These are phyloP conservation scores for Vulpes vulpes DNA, from an alignment of 2,113 vertebrate genomes.

Conservation along the genomic window DNA sequence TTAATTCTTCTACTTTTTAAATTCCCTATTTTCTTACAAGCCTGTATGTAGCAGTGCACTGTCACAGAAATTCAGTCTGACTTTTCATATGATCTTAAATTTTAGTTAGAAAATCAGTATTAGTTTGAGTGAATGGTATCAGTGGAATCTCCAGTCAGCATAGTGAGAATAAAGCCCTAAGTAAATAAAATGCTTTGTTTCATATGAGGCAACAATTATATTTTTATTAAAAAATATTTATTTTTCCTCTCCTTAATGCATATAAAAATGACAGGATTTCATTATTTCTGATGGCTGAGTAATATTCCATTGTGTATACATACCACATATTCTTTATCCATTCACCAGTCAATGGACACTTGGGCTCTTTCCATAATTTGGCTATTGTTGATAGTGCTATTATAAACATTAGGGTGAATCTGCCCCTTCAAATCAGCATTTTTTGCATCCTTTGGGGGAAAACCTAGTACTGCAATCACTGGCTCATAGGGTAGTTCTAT, in stretches of 20 bases:
- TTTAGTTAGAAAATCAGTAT: conserved; percentile 31
- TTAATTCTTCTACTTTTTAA: not conserved
- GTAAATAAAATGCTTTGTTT: conserved; percentile 17
- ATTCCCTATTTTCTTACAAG: not conserved
- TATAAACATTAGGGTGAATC: not conserved
- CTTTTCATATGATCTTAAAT: not conserved
- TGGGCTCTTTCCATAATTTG: not conserved
- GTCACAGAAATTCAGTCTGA: conserved; percentile 17
- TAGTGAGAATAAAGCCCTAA: not conserved
- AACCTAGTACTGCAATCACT: not conserved
- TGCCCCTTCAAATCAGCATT: not conserved
- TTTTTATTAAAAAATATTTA: not conserved
- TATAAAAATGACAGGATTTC: not conserved
- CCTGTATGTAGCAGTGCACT: not conserved
- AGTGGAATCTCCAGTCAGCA: not conserved
- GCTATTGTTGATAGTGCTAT: not conserved
- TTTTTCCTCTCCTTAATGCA: not conserved
- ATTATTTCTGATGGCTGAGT: not conserved
- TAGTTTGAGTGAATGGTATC: not conserved
- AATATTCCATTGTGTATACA: not conserved
- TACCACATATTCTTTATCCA: not conserved
- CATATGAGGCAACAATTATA: not conserved
- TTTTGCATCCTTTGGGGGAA: not conserved
- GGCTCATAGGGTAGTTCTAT: not conserved
- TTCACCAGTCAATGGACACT: not conserved